Evolutionary conservation across 2,113 vertebrate genomes (phyloP), one percentile per base, ranked within the genome.

Genomic region (Herpailurus yagouaroundi): DNA sequence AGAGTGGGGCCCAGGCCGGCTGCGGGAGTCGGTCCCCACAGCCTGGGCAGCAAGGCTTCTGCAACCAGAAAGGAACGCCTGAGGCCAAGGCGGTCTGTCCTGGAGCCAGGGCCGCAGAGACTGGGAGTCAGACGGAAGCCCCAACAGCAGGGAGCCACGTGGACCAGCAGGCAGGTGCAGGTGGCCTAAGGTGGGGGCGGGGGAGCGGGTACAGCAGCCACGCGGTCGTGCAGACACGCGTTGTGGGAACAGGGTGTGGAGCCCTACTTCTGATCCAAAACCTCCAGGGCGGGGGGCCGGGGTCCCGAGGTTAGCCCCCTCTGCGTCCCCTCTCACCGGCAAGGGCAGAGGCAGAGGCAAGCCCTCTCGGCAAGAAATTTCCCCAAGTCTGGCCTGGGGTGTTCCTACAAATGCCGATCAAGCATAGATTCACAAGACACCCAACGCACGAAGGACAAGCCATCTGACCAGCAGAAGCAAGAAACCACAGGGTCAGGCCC

Each of bases 141-240:
- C 3, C 18, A 4, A 2, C 48, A 16, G 11, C 23, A 52, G 80
- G 80, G n/a, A 74, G 89, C 50, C 19, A 8, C 9, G 55, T 29
- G 74, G 82, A n/a, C 1, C 52, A 8, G n/a, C 14, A 48, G 68
- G 63, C n/a, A 38, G 50, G 76, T 5, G 2, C 45, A 45, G 85
- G 38, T 23, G 31, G n/a, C 50, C 50, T 4, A 14, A 36, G 45
- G 82, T 9, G 25, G 38, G 23, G 60, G 25, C 27, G 13, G 60
- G 18, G 29, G 12, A 68, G 41, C 8, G 21, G 41, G 11, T 15
- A 2, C 25, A 2, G 25, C 0, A 7, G 81, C 55, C 23, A 41
- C 1, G 0, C 3, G 55, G 33, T 0, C 36, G 5, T 16, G n/a
- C 36, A 63, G 68, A 63, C 14, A 7, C 0, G 13, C 3, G 0